These are phyloP conservation scores for Mico argentatus DNA, from an alignment of 2,797 vertebrate genomes.

Conservation along the genomic window DNA sequence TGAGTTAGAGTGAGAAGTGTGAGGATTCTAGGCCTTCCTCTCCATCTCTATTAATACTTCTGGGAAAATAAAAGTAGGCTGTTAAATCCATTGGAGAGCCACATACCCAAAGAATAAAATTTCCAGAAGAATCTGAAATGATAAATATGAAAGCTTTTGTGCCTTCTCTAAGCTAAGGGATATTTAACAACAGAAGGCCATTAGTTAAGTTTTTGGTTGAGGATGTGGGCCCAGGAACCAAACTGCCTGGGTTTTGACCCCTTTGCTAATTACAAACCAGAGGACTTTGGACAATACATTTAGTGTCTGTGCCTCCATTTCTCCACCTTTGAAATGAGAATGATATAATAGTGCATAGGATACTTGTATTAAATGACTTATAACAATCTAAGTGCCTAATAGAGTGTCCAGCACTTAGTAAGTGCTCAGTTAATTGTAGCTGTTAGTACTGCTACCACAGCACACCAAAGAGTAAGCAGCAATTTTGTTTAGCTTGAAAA, in stretches of 20 bases:
- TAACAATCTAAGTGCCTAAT: not conserved
- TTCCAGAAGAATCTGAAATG: not conserved
- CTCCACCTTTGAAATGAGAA: not conserved
- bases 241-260: not conserved
- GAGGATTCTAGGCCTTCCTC: not conserved
- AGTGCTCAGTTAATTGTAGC: not conserved
- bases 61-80: not conserved
- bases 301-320: not conserved
- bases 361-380: not conserved
- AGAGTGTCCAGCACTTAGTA: not conserved
- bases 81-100: not conserved
- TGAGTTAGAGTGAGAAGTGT: not conserved
- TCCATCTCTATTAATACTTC: not conserved
- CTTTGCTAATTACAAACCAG: not conserved
- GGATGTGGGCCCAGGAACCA: not conserved
- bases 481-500: conserved; percentile 12
- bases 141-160: not conserved
- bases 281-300: not conserved
- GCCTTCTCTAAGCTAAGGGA: not conserved
- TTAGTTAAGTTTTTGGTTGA: not conserved
- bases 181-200: not conserved
- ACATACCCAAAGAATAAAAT: not conserved
- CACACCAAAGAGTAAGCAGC: not conserved
- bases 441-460: not conserved
- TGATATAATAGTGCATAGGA: not conserved